Base-by-base conservation (phyloP, 2,888 invertebrate genomes). In the Cosmia trapezina region DNA sequence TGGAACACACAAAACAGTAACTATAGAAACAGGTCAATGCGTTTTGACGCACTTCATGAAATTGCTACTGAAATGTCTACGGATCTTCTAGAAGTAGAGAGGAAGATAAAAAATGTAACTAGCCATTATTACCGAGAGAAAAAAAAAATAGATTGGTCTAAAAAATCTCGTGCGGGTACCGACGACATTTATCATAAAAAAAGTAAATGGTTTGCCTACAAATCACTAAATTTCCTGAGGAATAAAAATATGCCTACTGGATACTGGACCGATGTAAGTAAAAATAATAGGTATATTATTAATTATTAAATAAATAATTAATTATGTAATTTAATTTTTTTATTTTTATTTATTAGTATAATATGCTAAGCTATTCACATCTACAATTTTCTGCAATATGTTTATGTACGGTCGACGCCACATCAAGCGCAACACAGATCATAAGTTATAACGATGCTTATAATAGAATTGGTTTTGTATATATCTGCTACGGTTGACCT, bases 81-180 rank as follows among this genome's bases (percentile, higher is more conserved):
- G 4, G 37, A 60, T 41, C 33, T 68, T 49, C 19, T 22, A 19
- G 60, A 68, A 60, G 17, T 68, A 0, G 41, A 68, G 49, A 68
- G 67, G 28, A 68, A 68, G 22, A 68, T 51, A 19, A 68, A 68
- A 49, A 68, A 68, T 2, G 22, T 60, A 60, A 67, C 22, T 8
- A 67, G 67, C 49, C 60, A 67, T 22, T 67, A 67, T 67, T 68
- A 68, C 19, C 22, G 67, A 41, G 67, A 68, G 49, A 60, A 19
- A 28, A 68, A 60, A 60, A 68, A 68, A 68, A 22, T 22, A 6
- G 33, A 66, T 56, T 9, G 5, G 33, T 41, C 22, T 19, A 60
- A 60, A 19, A 49, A 41, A 49, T 68, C 67, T 19, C 9, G 56
- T 56, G 33, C 28, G 5, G 28, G 28, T 28, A 9, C 28, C 2